Evolutionary conservation across 2,888 invertebrate species (phyloP).

Genomic region (Meteorus cinctellus): DNA sequence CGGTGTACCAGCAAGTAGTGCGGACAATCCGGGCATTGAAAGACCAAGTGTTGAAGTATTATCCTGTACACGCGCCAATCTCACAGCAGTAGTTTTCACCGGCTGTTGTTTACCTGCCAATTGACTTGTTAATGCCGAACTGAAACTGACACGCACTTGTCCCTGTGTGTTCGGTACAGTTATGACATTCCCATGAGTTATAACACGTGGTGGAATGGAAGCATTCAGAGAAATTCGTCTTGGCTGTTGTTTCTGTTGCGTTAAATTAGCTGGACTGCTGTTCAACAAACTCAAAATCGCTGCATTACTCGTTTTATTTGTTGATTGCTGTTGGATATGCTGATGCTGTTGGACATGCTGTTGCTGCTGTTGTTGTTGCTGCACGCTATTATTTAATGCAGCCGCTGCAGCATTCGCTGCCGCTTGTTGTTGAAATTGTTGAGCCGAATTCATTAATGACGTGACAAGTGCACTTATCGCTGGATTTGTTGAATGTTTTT

Average conservation of each 20-base stretch:
- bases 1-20: conserved; percentile 77
- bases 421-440: conserved; percentile 84
- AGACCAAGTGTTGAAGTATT: conserved; percentile 74
- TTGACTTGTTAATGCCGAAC: conserved; percentile 68
- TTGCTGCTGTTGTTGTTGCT: conserved; percentile 40
- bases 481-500: conserved; percentile 77
- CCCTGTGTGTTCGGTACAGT: conserved; percentile 71
- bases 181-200: conserved; percentile 70
- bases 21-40: conserved; percentile 77
- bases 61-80: conserved; percentile 73
- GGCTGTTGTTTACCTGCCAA: conserved; percentile 71
- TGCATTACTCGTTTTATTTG: conserved; percentile 76
- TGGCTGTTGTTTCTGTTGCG: conserved; percentile 68
- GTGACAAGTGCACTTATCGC: conserved; percentile 87
- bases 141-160: conserved; percentile 70
- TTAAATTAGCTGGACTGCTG: conserved; percentile 81
- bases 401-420: conserved; percentile 69
- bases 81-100: conserved; percentile 74
- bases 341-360: neutral
- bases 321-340: conserved; percentile 28
- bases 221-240: conserved; percentile 68
- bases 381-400: conserved; percentile 71
- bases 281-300: conserved; percentile 86
- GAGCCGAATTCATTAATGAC: conserved; percentile 87
- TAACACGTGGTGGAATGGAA: conserved; percentile 67